Percentiles rank a stretch among this genome's conserved stretches.
phyloP scores from a whole-genome alignment of 2,113 vertebrate genomes.

The Gallinago undulata region DNA sequence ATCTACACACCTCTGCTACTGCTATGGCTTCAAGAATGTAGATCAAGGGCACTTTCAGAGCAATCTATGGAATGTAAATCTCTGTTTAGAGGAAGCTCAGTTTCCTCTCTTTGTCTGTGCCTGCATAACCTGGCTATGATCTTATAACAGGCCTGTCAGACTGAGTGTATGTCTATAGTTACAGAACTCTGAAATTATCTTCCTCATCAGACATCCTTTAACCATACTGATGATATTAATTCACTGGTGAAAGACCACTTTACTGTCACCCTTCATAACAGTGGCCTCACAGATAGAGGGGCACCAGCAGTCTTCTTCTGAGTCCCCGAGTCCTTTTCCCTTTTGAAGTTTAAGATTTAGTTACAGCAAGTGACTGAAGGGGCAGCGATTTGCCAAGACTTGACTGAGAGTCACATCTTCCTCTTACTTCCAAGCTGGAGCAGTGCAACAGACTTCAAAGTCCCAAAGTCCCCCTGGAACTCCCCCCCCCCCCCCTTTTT shows the following conservation, averaged over 20 bases:
- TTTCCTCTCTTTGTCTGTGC: background rate
- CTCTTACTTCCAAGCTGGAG: background rate
- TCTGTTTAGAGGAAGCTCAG: background rate
- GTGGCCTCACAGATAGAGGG: background rate
- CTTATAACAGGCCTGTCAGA: background rate
- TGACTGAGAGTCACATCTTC: background rate
- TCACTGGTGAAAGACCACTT: background rate
- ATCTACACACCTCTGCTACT: background rate
- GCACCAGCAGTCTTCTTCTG: background rate
- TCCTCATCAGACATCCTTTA: background rate
- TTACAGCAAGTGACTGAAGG: background rate
- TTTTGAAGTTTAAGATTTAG: background rate
- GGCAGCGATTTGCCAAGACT: background rate
- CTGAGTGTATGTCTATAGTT: background rate
- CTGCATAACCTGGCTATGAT: background rate
- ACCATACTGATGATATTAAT: background rate
- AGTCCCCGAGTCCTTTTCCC: background rate
- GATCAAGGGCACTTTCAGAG: background rate
- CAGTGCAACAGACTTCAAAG: background rate
- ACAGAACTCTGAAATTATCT: background rate
- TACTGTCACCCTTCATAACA: background rate
- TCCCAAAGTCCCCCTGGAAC: background rate
- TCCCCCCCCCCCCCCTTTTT: too few relatives aligned
- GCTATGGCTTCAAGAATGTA: background rate
- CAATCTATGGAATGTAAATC: too few relatives aligned